These are phyloP conservation scores for Mustelus asterias DNA, from an alignment of 2,113 vertebrate species.

Conservation along the genomic window DNA sequence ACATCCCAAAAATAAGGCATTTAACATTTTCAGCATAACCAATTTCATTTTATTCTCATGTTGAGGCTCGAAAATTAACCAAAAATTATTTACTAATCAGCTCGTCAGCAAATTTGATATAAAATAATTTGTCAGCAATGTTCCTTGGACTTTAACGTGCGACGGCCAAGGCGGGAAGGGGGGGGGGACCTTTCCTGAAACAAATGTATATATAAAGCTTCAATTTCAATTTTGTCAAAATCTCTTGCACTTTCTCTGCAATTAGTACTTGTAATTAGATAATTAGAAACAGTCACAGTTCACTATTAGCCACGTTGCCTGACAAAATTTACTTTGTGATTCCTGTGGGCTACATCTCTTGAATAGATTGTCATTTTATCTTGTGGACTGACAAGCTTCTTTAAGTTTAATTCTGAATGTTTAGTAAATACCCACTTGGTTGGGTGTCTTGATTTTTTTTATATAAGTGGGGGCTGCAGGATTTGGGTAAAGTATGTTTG, in stretches of 20 bases:
- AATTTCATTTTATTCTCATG: background rate
- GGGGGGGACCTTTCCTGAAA: background rate
- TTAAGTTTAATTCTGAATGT: background rate
- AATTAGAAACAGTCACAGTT: slow-evolving; percentile 34
- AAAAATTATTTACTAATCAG: background rate
- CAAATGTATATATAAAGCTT: background rate
- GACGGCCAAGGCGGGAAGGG: background rate
- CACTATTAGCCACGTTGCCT: slow-evolving; percentile 15
- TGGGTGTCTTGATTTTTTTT: background rate
- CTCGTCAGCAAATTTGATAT: background rate
- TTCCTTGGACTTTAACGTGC: background rate
- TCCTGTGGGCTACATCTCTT: background rate
- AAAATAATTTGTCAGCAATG: background rate
- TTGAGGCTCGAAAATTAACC: background rate
- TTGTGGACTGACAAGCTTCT: background rate
- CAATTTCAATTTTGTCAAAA: slow-evolving; percentile 30
- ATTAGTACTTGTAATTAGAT: slow-evolving; percentile 24
- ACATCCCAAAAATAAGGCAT: background rate
- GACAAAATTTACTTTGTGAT: slow-evolving; percentile 13
- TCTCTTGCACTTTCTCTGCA: slow-evolving; percentile 15
- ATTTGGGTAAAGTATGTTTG: background rate
- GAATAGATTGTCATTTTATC: slow-evolving; percentile 19
- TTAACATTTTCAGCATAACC: background rate
- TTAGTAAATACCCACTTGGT: background rate
- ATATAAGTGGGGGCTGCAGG: no score